Percentiles rank a stretch among this genome's conserved stretches.
Evolutionary conservation across 2,797 vertebrate genomes (phyloP).

Genomic region (Picus viridis): DNA sequence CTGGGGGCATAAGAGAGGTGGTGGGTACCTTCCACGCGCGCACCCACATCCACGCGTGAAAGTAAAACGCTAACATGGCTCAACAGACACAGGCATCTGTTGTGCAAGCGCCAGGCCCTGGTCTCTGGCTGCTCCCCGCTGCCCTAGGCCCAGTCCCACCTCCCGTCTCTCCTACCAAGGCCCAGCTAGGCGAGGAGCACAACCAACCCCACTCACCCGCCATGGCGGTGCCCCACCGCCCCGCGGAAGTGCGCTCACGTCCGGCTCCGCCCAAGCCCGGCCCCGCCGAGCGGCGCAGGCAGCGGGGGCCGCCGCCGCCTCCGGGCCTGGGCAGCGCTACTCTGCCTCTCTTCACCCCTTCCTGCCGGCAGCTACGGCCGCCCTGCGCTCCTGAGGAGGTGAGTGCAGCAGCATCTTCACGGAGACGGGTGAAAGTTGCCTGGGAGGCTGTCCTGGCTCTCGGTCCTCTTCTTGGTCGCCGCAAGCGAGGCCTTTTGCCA

Average conservation of each 20-base stretch:
- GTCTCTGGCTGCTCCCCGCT: not conserved
- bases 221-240: not conserved
- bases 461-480: not conserved
- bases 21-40: not conserved
- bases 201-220: constrained; percentile 22
- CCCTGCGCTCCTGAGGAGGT: not conserved
- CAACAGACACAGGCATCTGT: rapidly evolving
- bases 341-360: rapidly evolving
- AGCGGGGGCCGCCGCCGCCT: not conserved
- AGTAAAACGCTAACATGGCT: too few species aligned
- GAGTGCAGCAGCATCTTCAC: not conserved
- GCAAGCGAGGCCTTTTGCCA: not conserved
- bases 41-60: not conserved
- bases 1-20: rapidly evolving
- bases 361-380: not conserved
- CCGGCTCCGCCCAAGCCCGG: constrained; percentile 56
- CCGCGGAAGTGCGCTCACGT: constrained; percentile 62
- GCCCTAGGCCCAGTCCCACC: not conserved
- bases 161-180: rapidly evolving
- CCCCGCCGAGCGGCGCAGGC: not conserved
- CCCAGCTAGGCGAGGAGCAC: too few species aligned
- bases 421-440: not conserved
- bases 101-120: rapidly evolving
- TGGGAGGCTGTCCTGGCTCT: not conserved
- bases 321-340: rapidly evolving